Conservation (phyloP, 2,888 invertebrate species). For the Listrodromus nycthemerus region DNA sequence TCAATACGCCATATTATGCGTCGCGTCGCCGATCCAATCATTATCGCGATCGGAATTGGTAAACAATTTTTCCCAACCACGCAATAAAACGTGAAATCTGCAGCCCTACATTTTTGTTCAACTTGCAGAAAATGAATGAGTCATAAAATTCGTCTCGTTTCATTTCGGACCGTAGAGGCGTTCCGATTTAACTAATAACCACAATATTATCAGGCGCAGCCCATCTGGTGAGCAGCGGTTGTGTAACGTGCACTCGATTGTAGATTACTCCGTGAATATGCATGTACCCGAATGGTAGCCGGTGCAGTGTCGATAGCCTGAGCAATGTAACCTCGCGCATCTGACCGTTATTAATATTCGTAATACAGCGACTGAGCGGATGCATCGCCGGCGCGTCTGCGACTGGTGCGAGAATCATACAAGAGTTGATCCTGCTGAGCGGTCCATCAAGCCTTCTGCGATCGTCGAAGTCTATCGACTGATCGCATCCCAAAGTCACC, state of each 20-base stretch:
- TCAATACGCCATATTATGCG: neutral
- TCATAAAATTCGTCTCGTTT: too few species aligned
- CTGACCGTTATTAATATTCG: constrained; percentile 66
- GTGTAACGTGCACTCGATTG: constrained; percentile 35
- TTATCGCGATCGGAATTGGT: too few species aligned
- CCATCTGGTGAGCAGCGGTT: constrained; percentile 13
- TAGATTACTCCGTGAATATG: constrained; percentile 49
- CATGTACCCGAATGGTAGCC: constrained; percentile 27
- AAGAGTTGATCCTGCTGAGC: constrained; percentile 69
- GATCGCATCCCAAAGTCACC: neutral
- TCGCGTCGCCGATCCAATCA: too few species aligned
- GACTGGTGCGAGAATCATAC: constrained; percentile 61
- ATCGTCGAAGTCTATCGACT: neutral
- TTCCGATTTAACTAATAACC: neutral
- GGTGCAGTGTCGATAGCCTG: constrained; percentile 28
- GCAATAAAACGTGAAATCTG: too few species aligned
- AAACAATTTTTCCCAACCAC: too few species aligned
- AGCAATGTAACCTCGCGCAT: constrained; percentile 48
- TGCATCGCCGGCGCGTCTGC: constrained; percentile 11
- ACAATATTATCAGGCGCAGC: neutral
- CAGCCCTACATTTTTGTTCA: neutral
- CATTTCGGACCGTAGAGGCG: too few species aligned
- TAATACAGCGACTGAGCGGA: constrained; percentile 53
- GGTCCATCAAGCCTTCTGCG: constrained; percentile 28
- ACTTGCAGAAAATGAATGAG: neutral